These are phyloP conservation scores for Crenichthys baileyi DNA, from an alignment of 2,797 vertebrate genomes.

Conservation along the genomic window DNA sequence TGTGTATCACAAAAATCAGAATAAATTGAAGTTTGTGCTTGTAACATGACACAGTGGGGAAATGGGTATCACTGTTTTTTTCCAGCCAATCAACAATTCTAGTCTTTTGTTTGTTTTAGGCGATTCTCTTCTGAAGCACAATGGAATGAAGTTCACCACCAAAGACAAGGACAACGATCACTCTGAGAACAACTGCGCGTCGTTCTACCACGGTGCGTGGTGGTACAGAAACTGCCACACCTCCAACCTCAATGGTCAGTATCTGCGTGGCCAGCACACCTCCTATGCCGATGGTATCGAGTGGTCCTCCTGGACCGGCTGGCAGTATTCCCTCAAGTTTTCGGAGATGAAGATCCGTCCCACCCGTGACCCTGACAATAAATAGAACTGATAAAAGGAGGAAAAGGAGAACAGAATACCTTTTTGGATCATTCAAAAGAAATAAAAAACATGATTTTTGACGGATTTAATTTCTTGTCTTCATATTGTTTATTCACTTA, in stretches of 20 bases:
- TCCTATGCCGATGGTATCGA: conserved; percentile 97
- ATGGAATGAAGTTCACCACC: conserved; percentile 97
- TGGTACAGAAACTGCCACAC: conserved; percentile 99
- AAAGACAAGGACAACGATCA: conserved; percentile 97
- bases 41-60: neutral
- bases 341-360: conserved; percentile 98
- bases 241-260: conserved; percentile 98
- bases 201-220: conserved; percentile 98
- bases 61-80: neutral
- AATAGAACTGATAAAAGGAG: conserved; percentile 67
- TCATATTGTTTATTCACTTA: conserved; percentile 65
- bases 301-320: conserved; percentile 99
- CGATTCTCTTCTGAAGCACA: conserved; percentile 94
- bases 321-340: conserved; percentile 98
- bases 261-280: conserved; percentile 93
- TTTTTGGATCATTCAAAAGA: conserved; percentile 41
- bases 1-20: neutral
- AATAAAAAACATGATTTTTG: conserved; percentile 51
- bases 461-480: conserved; percentile 60
- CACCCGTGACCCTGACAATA: conserved; percentile 84
- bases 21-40: neutral
- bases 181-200: conserved; percentile 97
- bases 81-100: neutral
- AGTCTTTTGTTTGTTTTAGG: conserved; percentile 63
- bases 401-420: conserved; percentile 6